These are phyloP conservation scores for Dreissena rostriformis DNA, from an alignment of 1,140 invertebrate genomes.

Conservation along the genomic window DNA sequence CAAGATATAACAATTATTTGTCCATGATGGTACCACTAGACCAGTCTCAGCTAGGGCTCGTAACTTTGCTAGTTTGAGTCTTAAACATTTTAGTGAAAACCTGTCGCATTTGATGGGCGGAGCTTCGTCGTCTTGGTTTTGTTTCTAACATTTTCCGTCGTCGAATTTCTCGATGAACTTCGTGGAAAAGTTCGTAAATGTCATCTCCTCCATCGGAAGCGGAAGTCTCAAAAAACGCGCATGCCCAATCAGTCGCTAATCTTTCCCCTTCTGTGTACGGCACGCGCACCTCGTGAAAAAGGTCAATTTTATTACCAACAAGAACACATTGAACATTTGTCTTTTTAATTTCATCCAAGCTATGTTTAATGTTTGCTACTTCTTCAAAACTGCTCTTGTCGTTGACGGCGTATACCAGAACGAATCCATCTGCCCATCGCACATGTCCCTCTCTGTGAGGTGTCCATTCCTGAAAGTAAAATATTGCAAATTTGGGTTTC, in stretches of 20 bases:
- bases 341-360: conserved; percentile 87
- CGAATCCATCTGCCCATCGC: conserved; percentile 93
- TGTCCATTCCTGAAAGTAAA: conserved; percentile 67
- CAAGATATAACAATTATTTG: no score
- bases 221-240: conserved; percentile 92
- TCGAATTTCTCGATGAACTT: conserved; percentile 79
- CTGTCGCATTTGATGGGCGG: conserved; percentile 78
- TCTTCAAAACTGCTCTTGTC: conserved; percentile 92
- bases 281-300: conserved; percentile 94
- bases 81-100: conserved; percentile 79
- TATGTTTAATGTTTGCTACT: conserved; percentile 85
- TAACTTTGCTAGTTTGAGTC: conserved; percentile 59
- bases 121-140: conserved; percentile 77
- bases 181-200: conserved; percentile 75
- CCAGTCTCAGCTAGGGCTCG: conserved; percentile 24
- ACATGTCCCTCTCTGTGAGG: conserved; percentile 89
- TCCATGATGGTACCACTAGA: no score
- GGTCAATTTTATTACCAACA: conserved; percentile 95
- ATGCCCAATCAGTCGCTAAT: conserved; percentile 88
- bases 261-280: conserved; percentile 91
- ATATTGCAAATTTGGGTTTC: background rate
- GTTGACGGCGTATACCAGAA: conserved; percentile 95
- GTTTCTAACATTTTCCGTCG: conserved; percentile 75
- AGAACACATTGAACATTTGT: conserved; percentile 85
- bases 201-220: conserved; percentile 89